A percentile compares a stretch with the other conserved stretches of the same genome.
phyloP scores from a whole-genome alignment of 2,113 vertebrate species.

The Tylochromis polylepis region DNA sequence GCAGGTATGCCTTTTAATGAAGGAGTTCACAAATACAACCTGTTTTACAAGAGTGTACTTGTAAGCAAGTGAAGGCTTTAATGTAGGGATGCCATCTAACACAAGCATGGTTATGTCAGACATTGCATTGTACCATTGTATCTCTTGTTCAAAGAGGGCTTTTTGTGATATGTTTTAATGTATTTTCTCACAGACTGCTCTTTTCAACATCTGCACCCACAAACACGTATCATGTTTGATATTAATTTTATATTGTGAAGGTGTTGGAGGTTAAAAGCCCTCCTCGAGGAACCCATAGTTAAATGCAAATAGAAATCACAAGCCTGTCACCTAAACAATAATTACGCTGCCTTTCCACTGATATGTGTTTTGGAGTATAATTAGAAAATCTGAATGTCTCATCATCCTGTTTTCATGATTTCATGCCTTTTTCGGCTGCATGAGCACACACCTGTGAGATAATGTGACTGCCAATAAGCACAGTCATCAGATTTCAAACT shows the following conservation, averaged over 20 bases:
- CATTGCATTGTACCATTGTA: neutral
- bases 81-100: neutral
- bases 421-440: neutral
- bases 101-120: constrained; percentile 5
- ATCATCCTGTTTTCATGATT: neutral
- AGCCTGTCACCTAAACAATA: neutral
- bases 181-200: neutral
- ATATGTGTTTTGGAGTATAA: neutral
- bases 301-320: neutral
- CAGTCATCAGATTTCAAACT: constrained; percentile 10
- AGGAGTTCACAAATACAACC: neutral
- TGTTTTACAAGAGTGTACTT: neutral
- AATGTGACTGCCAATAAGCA: neutral
- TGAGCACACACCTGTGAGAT: constrained; percentile 6
- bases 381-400: neutral
- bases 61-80: neutral
- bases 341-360: neutral
- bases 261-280: neutral
- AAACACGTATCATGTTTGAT: neutral
- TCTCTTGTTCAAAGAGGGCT: constrained; percentile 1
- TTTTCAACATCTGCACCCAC: neutral
- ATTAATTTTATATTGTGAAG: neutral
- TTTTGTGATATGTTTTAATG: neutral
- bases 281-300: neutral
- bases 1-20: neutral